Percentiles rank a stretch among this genome's conserved stretches.
Conservation (phyloP, 1,140 invertebrate genomes). For the Dreissena rostriformis region DNA sequence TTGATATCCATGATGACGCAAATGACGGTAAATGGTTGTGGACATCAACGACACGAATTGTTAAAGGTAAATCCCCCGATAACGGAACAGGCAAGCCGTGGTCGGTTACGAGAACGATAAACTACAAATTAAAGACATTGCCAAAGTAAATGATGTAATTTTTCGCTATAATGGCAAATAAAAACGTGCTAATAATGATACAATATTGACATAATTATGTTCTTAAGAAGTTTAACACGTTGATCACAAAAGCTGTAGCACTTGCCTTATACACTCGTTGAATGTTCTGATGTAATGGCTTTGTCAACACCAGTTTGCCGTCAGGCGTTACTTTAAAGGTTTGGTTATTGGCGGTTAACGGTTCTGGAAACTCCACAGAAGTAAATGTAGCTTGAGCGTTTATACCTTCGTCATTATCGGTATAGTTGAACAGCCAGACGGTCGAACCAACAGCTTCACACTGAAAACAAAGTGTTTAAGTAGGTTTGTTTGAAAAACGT, state of each 20-base stretch:
- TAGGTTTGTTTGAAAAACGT: background rate
- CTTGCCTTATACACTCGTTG: too few species aligned
- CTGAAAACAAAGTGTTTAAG: background rate
- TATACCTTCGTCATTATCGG: slow-evolving; percentile 23
- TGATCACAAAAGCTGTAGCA: too few species aligned
- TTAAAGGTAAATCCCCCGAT: slow-evolving; percentile 13
- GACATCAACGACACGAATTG: slow-evolving; percentile 27
- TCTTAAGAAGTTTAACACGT: too few species aligned
- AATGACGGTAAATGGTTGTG: slow-evolving; percentile 19
- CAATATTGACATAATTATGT: too few species aligned
- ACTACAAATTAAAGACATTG: background rate
- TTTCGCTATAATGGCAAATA: too few species aligned
- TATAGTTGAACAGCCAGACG: slow-evolving; percentile 21
- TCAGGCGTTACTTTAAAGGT: slow-evolving; percentile 17
- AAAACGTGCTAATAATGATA: too few species aligned
- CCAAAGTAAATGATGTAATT: too few species aligned
- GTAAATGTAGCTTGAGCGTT: slow-evolving; percentile 33
- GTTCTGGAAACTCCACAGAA: slow-evolving; percentile 1
- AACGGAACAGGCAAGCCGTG: slow-evolving; percentile 5
- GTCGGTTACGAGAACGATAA: slow-evolving; percentile 34
- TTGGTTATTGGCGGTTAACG: background rate
- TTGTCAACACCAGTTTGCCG: background rate
- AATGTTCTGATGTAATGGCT: background rate
- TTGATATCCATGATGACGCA: background rate
- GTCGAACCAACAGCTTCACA: background rate